Percentiles rank a stretch among this genome's conserved stretches.
These are phyloP conservation scores for Datnioides undecimradiatus DNA, from an alignment of 2,113 vertebrate genomes.

Conservation along the genomic window DNA sequence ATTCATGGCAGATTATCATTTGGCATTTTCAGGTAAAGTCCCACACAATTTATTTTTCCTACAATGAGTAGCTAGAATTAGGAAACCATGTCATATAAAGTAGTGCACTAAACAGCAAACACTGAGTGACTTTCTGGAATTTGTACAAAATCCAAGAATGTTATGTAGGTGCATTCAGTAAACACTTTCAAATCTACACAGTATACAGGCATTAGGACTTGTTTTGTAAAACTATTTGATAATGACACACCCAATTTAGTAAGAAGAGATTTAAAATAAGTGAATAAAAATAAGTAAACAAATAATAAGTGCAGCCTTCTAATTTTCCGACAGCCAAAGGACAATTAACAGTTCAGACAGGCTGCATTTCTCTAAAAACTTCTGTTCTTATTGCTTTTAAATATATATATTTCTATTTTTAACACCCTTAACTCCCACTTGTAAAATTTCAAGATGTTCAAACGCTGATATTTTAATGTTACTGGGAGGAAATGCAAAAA, in stretches of 20 bases:
- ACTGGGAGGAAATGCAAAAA: conserved; percentile 14
- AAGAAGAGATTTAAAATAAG: conserved; percentile 13
- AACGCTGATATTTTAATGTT: neutral
- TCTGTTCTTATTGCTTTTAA: neutral
- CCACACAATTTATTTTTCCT: no score
- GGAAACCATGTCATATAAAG: no score
- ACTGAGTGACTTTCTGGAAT: no score
- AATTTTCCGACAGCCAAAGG: neutral
- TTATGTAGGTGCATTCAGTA: no score
- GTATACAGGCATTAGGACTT: no score
- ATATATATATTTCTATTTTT: neutral
- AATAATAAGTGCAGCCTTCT: conserved; percentile 1
- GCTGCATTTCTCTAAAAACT: neutral
- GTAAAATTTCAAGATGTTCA: neutral
- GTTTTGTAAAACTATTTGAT: neutral
- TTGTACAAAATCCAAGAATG: no score
- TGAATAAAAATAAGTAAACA: no score
- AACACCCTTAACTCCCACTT: neutral
- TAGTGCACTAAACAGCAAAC: neutral
- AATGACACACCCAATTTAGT: neutral
- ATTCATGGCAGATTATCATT: no score
- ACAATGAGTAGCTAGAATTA: no score
- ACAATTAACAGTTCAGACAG: neutral
- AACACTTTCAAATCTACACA: no score
- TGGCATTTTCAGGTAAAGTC: no score